Evolutionary conservation across 2,113 vertebrate species (phyloP).

Genomic region (Gavia stellata): DNA sequence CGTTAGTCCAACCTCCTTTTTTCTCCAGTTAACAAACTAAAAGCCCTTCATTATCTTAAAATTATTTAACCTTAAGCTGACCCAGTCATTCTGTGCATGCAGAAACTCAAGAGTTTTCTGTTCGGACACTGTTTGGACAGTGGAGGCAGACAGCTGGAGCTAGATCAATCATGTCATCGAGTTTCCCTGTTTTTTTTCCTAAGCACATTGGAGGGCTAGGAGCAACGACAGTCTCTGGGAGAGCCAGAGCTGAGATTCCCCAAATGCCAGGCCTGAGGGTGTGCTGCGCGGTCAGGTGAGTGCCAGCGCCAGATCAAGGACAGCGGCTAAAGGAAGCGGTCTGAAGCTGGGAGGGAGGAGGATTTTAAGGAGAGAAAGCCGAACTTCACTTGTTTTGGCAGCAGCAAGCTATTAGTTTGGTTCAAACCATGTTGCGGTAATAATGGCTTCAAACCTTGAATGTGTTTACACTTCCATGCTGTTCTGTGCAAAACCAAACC

Average conservation of each 20-base stretch:
- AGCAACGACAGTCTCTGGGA: neutral
- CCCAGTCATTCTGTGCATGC: neutral
- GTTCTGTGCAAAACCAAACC: neutral
- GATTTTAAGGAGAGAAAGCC: neutral
- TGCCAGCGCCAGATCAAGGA: fast-evolving
- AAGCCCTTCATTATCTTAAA: neutral
- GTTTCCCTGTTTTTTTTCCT: neutral
- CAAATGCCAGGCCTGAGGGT: too few species aligned
- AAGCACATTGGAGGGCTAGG: neutral
- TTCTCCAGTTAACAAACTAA: neutral
- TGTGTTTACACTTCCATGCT: neutral
- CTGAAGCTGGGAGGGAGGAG: neutral
- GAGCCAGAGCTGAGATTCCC: neutral
- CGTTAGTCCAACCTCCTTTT: neutral
- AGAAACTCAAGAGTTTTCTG: neutral
- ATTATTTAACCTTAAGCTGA: neutral
- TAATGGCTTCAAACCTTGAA: neutral
- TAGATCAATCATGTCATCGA: neutral
- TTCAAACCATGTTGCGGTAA: neutral
- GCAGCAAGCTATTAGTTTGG: neutral
- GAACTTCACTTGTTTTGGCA: neutral
- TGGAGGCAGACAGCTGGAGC: neutral
- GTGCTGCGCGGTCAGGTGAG: neutral
- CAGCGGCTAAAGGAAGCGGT: neutral
- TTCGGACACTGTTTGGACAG: neutral